Evolutionary conservation across 2,797 vertebrate species (phyloP).

Genomic region (Gambusia yucatana): DNA sequence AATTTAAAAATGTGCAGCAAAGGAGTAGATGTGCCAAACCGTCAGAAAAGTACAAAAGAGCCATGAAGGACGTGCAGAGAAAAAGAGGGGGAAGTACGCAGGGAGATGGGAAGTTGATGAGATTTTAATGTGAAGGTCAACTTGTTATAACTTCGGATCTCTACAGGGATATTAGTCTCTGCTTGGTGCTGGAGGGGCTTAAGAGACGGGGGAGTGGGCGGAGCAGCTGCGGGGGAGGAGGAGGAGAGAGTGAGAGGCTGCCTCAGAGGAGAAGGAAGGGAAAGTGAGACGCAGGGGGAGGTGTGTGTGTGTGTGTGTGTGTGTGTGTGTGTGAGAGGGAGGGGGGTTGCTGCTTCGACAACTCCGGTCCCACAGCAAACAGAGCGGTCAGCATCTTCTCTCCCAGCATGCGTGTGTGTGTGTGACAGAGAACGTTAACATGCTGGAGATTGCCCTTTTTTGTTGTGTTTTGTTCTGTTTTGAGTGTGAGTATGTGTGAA

Average conservation of each 20-base stretch:
- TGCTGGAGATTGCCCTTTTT: slow-evolving; percentile 54
- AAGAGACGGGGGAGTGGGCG: not conserved
- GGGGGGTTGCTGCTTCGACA: slow-evolving; percentile 75
- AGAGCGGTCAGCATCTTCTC: slow-evolving; percentile 72
- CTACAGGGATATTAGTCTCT: slow-evolving; percentile 71
- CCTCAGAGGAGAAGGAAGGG: not conserved
- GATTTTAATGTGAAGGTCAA: slow-evolving; percentile 81
- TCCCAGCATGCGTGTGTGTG: not conserved
- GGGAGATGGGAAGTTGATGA: slow-evolving; percentile 70
- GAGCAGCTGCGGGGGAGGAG: slow-evolving; percentile 23
- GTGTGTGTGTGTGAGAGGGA: slow-evolving; percentile 21
- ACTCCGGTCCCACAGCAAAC: slow-evolving; percentile 64
- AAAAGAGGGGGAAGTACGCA: slow-evolving; percentile 41
- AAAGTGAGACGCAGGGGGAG: not conserved
- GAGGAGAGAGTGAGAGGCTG: slow-evolving; percentile 46
- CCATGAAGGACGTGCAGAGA: slow-evolving; percentile 50
- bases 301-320: no score
- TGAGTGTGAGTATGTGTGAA: slow-evolving; percentile 51
- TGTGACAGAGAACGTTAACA: slow-evolving; percentile 19
- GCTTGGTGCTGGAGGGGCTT: slow-evolving; percentile 44
- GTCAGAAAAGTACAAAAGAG: slow-evolving; percentile 34
- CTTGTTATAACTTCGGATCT: slow-evolving; percentile 75
- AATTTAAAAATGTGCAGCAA: slow-evolving; percentile 31
- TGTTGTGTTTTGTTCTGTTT: slow-evolving; percentile 24
- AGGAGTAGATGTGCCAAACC: slow-evolving; percentile 35